Conservation (phyloP, 2,113 vertebrate genomes). For the Vireo altiloquus region DNA sequence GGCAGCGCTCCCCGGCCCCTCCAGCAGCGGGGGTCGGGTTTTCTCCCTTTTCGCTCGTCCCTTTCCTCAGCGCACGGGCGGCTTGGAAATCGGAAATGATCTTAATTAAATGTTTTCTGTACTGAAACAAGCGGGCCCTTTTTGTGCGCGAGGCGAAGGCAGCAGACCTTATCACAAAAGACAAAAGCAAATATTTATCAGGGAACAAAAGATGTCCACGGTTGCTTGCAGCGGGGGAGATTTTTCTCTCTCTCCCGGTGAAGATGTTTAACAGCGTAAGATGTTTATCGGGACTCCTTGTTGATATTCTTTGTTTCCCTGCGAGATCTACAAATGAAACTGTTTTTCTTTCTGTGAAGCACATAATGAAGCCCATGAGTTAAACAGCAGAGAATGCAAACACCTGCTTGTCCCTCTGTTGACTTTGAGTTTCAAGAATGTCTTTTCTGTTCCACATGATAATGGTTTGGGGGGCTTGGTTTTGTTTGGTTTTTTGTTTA, state of each 20-base stretch:
- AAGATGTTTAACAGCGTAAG: conserved; percentile 48
- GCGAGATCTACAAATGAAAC: neutral
- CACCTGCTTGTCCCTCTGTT: conserved; percentile 35
- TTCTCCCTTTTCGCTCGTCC: neutral
- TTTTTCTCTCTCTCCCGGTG: conserved; percentile 72
- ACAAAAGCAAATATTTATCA: conserved; percentile 85
- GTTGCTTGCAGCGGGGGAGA: conserved; percentile 62
- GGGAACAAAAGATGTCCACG: conserved; percentile 78
- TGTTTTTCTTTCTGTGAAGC: neutral
- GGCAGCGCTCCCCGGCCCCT: neutral
- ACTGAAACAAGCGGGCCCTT: conserved; percentile 23
- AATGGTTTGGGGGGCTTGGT: neutral
- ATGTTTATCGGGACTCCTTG: conserved; percentile 35
- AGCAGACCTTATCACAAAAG: conserved; percentile 72
- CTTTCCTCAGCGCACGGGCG: conserved; percentile 17
- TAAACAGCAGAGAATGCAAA: neutral
- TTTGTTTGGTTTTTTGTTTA: neutral
- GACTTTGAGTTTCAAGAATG: neutral
- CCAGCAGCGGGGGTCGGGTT: neutral
- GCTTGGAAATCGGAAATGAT: conserved; percentile 60
- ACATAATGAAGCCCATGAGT: conserved; percentile 19
- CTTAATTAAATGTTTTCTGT: conserved; percentile 77
- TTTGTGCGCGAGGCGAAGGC: conserved; percentile 4
- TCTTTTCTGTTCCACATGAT: neutral
- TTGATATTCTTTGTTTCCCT: conserved; percentile 36